These are phyloP conservation scores for Herpetotheres cachinnans DNA, from an alignment of 2,113 vertebrate species.

Conservation along the genomic window DNA sequence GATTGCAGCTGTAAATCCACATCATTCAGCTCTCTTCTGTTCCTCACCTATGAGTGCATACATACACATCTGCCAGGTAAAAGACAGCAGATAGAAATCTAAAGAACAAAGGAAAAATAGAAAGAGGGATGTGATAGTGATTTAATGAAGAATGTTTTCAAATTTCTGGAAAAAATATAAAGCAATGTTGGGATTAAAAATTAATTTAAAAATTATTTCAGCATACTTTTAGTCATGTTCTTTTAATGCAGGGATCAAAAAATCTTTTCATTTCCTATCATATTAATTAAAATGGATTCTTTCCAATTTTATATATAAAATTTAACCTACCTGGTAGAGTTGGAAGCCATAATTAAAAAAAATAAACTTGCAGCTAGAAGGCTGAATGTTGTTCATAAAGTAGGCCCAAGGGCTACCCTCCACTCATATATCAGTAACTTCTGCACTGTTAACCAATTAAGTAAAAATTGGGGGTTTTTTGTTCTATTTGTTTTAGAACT, in stretches of 20 bases:
- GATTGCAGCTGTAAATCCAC: conserved; percentile 16
- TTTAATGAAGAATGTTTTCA: neutral
- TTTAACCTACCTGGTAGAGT: neutral
- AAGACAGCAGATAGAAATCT: neutral
- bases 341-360: neutral
- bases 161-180: neutral
- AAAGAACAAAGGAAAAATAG: neutral
- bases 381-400: neutral
- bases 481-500: neutral
- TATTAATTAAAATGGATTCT: neutral
- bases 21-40: neutral
- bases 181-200: neutral
- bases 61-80: neutral
- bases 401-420: neutral
- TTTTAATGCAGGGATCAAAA: neutral
- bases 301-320: neutral
- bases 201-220: neutral
- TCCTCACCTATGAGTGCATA: neutral
- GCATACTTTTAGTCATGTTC: neutral
- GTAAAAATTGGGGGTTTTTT: neutral
- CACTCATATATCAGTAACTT: neutral
- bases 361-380: neutral
- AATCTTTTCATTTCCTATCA: neutral
- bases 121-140: neutral
- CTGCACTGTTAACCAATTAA: neutral